Evolutionary conservation across 1,140 invertebrate genomes (phyloP).

Genomic region (Eriosoma lanigerum): DNA sequence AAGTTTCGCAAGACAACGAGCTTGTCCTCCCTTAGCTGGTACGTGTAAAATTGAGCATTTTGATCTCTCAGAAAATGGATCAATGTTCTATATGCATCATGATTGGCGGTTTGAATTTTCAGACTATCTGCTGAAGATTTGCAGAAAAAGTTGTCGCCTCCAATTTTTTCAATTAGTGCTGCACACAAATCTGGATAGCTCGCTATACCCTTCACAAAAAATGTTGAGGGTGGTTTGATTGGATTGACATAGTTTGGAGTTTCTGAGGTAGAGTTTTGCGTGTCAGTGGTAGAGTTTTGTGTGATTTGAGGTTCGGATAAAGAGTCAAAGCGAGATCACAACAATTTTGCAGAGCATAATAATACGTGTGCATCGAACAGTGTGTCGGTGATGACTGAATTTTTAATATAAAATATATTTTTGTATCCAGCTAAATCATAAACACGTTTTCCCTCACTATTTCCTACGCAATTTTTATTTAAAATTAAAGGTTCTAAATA

Average conservation of each 20-base stretch:
- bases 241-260: neutral
- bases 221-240: conserved; percentile 11
- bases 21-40: conserved; percentile 31
- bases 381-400: too few relatives aligned
- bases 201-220: conserved; percentile 22
- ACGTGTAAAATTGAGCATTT: conserved; percentile 18
- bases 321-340: neutral
- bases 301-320: neutral
- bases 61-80: neutral
- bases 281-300: neutral
- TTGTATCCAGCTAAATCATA: too few relatives aligned
- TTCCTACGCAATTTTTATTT: too few relatives aligned
- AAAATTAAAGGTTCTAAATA: too few relatives aligned
- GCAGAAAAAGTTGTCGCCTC: conserved; percentile 8
- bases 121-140: conserved; percentile 3
- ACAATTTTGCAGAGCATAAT: conserved; percentile 9
- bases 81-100: neutral
- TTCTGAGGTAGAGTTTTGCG: too few relatives aligned
- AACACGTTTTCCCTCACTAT: too few relatives aligned
- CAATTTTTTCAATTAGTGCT: neutral
- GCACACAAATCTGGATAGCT: neutral
- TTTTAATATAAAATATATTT: too few relatives aligned
- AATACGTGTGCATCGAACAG: too few relatives aligned
- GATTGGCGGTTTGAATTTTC: conserved; percentile 8
- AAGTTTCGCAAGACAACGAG: conserved; percentile 15